These are phyloP conservation scores for Hemicentrotus pulcherrimus DNA, from an alignment of 35 echinoderm and acorn worm genomes.

Conservation along the genomic window DNA sequence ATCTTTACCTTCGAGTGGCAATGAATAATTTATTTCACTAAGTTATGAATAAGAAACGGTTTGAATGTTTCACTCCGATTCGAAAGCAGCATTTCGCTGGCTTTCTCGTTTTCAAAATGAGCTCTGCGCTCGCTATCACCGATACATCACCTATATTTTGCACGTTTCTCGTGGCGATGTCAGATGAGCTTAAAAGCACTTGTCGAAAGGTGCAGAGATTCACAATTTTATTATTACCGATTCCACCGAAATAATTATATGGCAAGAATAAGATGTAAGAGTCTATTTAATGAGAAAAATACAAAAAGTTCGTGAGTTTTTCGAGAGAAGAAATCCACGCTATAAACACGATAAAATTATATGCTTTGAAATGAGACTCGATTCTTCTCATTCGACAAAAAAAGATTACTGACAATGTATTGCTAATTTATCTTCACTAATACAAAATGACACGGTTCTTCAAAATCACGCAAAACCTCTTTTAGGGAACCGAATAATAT, in stretches of 20 bases:
- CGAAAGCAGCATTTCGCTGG: not conserved
- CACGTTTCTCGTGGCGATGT: not conserved
- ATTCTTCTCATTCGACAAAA: too few species aligned
- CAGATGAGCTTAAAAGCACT: not conserved
- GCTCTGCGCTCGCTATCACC: not conserved
- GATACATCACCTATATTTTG: not conserved
- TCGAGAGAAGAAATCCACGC: too few species aligned
- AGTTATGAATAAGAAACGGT: conserved; percentile 27
- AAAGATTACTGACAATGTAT: too few species aligned
- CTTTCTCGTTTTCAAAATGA: not conserved
- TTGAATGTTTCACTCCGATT: not conserved
- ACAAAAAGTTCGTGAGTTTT: too few species aligned
- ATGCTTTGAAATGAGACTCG: too few species aligned
- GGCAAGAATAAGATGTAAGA: too few species aligned
- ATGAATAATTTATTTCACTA: conserved; percentile 41
- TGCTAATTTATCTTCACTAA: too few species aligned
- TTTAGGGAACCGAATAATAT: too few species aligned
- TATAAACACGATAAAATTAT: too few species aligned
- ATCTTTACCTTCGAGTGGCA: conserved; percentile 1
- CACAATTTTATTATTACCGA: not conserved
- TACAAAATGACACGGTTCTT: too few species aligned
- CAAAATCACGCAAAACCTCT: too few species aligned
- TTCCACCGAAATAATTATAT: not conserved
- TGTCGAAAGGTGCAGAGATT: not conserved
- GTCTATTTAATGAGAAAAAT: too few species aligned